Conservation (phyloP, 2,113 vertebrate species). For the Anhinga anhinga region DNA sequence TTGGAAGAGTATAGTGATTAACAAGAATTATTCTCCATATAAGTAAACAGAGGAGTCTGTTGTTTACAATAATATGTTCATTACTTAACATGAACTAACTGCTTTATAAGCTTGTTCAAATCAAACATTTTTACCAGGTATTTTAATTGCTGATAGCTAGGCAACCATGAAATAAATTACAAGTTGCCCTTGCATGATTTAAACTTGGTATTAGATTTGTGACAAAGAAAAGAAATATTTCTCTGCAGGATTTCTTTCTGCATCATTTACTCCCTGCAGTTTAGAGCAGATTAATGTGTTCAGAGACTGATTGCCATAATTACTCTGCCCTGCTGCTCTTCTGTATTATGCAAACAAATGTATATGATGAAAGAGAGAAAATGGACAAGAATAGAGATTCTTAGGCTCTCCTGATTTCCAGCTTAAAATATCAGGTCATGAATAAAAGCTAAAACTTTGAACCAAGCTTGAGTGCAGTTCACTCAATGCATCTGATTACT, state of each 20-base stretch:
- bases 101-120: not conserved
- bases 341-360: slow-evolving; percentile 78
- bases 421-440: not conserved
- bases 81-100: not conserved
- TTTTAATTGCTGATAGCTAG: slow-evolving; percentile 33
- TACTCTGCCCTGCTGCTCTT: slow-evolving; percentile 77
- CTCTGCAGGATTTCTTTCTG: slow-evolving; percentile 68
- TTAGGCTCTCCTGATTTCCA: not conserved
- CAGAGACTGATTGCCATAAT: slow-evolving; percentile 82
- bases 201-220: slow-evolving; percentile 47
- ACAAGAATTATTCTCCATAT: not conserved
- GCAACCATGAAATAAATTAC: slow-evolving; percentile 60
- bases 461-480: not conserved
- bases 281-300: slow-evolving; percentile 83
- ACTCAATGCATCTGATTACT: not conserved
- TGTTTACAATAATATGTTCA: not conserved
- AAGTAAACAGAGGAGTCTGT: not conserved
- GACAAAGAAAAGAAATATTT: slow-evolving; percentile 70
- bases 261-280: slow-evolving; percentile 80
- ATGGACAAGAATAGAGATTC: not conserved
- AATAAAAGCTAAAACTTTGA: not conserved
- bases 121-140: slow-evolving; percentile 29
- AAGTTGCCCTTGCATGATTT: slow-evolving; percentile 47
- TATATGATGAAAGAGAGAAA: slow-evolving; percentile 51
- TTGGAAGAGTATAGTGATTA: not conserved